Conservation (phyloP, 2,113 vertebrate genomes). For the Pleuronectes platessa region DNA sequence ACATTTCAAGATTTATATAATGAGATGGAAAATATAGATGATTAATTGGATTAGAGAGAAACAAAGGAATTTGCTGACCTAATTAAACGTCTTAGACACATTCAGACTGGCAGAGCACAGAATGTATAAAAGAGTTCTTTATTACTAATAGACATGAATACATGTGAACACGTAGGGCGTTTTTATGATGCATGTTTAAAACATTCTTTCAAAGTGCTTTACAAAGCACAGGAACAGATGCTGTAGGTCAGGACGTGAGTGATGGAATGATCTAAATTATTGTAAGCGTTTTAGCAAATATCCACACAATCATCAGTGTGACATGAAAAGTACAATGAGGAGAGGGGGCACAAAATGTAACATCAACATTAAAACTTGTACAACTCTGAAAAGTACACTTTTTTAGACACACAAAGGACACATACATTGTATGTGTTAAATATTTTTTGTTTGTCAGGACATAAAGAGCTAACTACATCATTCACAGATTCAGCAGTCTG, state of each 20-base stretch:
- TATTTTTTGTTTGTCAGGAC: constrained; percentile 80
- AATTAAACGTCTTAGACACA: constrained; percentile 36
- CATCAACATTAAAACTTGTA: constrained; percentile 85
- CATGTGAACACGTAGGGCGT: constrained; percentile 57
- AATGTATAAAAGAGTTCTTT: constrained; percentile 73
- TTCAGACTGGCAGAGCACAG: constrained; percentile 25
- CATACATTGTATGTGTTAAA: constrained; percentile 96
- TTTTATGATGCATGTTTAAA: constrained; percentile 56
- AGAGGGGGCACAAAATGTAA: constrained; percentile 64
- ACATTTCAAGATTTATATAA: constrained; percentile 57
- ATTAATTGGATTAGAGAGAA: constrained; percentile 58
- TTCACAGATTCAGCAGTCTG: constrained; percentile 94
- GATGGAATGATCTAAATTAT: constrained; percentile 59
- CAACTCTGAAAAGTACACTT: constrained; percentile 83
- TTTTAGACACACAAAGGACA: constrained; percentile 85
- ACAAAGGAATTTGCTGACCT: constrained; percentile 38
- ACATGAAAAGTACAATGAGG: constrained; percentile 50
- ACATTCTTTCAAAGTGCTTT: constrained; percentile 72
- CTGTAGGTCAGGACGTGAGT: constrained; percentile 62
- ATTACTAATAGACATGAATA: constrained; percentile 80
- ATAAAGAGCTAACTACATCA: constrained; percentile 85
- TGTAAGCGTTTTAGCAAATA: constrained; percentile 62
- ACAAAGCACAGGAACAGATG: constrained; percentile 58
- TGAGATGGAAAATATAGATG: constrained; percentile 23
- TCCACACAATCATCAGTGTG: constrained; percentile 65